Base-by-base conservation (phyloP, 2,888 invertebrate genomes). In the Scaptomyza caliginosa region DNA sequence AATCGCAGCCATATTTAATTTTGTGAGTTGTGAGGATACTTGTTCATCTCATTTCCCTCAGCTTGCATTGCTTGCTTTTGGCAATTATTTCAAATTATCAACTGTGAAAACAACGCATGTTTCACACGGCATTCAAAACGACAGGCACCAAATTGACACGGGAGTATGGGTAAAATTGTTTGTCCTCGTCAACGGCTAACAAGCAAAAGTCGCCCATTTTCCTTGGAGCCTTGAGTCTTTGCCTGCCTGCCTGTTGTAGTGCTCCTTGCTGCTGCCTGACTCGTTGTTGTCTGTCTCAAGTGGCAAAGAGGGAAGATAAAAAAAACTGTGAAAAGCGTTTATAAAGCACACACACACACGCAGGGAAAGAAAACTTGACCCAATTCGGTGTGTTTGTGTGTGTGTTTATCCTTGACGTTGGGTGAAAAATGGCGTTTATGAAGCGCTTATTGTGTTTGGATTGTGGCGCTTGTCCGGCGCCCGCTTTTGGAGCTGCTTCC, bases 341-440 rank as follows among this genome's bases (percentile, higher is more conserved):
- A 77, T 63, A 67, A 77, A 65, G 81, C 72, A 42, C 38, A 42
- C 36, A 24, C 54, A 17, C 39, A 30, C 40, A 36, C 45, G 28
- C 57, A 16, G 32, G n/a, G 32, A 2, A 34, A 34, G 34, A 16
- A 74, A 85, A 82, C 84, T 81, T 81, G 81, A 81, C 81, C 81
- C 84, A 83, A 77, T 81, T 81, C 23, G 32, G 34, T 26, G 26
- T 26, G 26, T 26, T 46, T 55, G 58, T 51, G 60, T 51, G 77
- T 78, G 69, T 80, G 83, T 82, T 83, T 77, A 74, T 76, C 66
- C 76, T 74, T 70, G 70, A 69, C 71, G 74, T 75, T 71, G 71
- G 74, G 71, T 84, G 84, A 74, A 86, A 86, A 78, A 84, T 86
- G 86, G 86, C 80, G 84, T 80, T 83, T 83, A 86, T 86, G 86